Evolutionary conservation across 1,140 invertebrate genomes (phyloP).

Genomic region (Homarus americanus): DNA sequence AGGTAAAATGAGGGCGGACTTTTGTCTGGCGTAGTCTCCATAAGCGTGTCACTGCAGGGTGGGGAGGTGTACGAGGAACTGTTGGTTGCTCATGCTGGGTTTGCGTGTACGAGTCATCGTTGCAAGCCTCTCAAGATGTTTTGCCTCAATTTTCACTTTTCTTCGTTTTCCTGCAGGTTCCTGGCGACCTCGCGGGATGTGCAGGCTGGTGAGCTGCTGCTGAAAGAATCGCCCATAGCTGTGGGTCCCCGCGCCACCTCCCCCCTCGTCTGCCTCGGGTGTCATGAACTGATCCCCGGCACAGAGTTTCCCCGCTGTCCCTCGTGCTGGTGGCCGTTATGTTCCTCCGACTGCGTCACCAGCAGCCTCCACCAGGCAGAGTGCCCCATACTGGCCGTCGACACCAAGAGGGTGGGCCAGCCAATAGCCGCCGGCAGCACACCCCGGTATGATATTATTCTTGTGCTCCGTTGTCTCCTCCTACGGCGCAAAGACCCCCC

Average conservation of each 20-base stretch:
- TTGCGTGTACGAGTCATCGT: no score
- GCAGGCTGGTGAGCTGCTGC: slow-evolving; percentile 43
- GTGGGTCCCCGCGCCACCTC: slow-evolving; percentile 65
- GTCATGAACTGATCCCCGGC: slow-evolving; percentile 42
- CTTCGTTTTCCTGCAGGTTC: slow-evolving; percentile 50
- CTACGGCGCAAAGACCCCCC: slow-evolving; percentile 38
- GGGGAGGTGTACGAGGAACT: no score
- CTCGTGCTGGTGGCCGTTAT: slow-evolving; percentile 68
- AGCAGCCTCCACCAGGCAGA: slow-evolving; percentile 45
- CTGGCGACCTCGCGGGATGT: slow-evolving; percentile 51
- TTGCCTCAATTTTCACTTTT: no score
- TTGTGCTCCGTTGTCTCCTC: slow-evolving; percentile 69
- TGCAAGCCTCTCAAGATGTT: no score
- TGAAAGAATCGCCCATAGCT: slow-evolving; percentile 48
- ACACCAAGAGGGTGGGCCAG: slow-evolving; percentile 43
- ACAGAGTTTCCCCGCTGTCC: slow-evolving; percentile 55
- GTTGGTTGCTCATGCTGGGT: no score
- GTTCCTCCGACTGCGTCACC: slow-evolving; percentile 51
- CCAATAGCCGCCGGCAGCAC: slow-evolving; percentile 39
- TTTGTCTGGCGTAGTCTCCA: no score
- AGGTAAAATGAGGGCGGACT: no score
- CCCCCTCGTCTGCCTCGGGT: slow-evolving; percentile 55
- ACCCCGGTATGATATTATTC: slow-evolving; percentile 71
- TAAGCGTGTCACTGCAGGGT: no score
- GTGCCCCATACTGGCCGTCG: slow-evolving; percentile 56